Conservation (phyloP, 2,113 vertebrate genomes). For the Empidonax traillii region DNA sequence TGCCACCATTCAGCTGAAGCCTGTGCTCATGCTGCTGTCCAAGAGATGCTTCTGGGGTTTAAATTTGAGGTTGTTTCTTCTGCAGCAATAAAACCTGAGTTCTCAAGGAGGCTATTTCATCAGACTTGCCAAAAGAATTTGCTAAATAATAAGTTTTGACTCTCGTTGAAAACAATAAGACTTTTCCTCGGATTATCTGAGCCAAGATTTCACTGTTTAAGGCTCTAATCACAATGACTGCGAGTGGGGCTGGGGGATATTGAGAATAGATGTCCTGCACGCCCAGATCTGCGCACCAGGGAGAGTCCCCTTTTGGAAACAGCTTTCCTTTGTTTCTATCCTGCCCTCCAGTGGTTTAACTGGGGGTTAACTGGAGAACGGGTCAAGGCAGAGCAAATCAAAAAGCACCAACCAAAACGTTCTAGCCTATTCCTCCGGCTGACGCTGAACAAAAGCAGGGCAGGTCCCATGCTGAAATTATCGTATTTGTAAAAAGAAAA, state of each 20-base stretch:
- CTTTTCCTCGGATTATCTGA: background rate
- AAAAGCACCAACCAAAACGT: background rate
- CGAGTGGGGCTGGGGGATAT: background rate
- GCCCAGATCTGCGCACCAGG: background rate
- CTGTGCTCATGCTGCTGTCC: background rate
- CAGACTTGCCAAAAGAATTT: background rate
- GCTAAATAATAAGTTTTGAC: background rate
- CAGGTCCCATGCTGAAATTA: background rate
- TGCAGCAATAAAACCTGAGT: background rate
- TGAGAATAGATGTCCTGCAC: background rate
- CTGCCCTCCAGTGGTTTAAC: conserved; percentile 63
- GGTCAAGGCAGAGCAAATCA: background rate
- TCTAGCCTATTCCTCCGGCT: fast-evolving
- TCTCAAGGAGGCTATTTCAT: background rate
- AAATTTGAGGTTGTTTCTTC: background rate
- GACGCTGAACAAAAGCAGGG: background rate
- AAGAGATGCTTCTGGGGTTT: background rate
- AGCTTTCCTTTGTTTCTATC: conserved; percentile 22
- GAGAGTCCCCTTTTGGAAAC: background rate
- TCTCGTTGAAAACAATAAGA: background rate
- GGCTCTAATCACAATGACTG: background rate
- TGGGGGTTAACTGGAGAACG: background rate
- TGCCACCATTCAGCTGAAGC: background rate
- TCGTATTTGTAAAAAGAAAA: background rate
- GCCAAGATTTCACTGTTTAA: background rate